phyloP scores from a whole-genome alignment of 2,888 invertebrate genomes.

The Embidobia sp. region DNA sequence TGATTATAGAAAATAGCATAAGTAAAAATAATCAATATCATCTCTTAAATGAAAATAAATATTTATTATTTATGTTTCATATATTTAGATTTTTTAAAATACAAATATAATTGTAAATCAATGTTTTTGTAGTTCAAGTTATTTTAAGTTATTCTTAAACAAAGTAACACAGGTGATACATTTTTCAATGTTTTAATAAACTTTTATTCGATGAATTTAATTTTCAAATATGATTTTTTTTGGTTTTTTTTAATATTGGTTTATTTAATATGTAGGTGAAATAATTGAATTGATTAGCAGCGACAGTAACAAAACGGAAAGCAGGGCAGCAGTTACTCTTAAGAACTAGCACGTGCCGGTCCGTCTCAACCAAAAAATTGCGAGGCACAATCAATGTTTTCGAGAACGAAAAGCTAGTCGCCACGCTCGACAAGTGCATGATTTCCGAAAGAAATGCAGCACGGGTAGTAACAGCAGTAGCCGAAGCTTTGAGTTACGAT shows the following conservation, averaged over 20 bases:
- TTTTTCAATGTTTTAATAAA: too few relatives aligned
- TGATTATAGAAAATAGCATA: too few relatives aligned
- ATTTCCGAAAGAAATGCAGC: slow-evolving; percentile 54
- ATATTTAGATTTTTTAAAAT: too few relatives aligned
- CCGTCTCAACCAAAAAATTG: not conserved
- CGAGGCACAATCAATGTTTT: slow-evolving; percentile 34
- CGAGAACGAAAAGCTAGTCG: slow-evolving; percentile 52
- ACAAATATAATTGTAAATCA: too few relatives aligned
- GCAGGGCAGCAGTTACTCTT: slow-evolving; percentile 6
- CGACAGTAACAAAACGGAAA: not conserved
- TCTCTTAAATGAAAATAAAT: too few relatives aligned
- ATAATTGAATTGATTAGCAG: slow-evolving; percentile 5
- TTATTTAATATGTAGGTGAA: slow-evolving; percentile 7
- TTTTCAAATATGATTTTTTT: not conserved
- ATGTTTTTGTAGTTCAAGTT: too few relatives aligned
- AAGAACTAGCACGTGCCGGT: not conserved
- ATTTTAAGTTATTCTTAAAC: too few relatives aligned
- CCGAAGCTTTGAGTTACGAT: slow-evolving; percentile 49
- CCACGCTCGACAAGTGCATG: slow-evolving; percentile 60
- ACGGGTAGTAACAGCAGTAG: slow-evolving; percentile 43
- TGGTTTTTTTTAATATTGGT: not conserved
- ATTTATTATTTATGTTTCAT: too few relatives aligned
- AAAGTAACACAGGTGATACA: slow-evolving; percentile 1
- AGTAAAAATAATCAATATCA: too few relatives aligned
- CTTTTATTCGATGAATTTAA: too few relatives aligned